Evolutionary conservation across 2,888 invertebrate genomes (phyloP).

Genomic region (Globia sparganii): DNA sequence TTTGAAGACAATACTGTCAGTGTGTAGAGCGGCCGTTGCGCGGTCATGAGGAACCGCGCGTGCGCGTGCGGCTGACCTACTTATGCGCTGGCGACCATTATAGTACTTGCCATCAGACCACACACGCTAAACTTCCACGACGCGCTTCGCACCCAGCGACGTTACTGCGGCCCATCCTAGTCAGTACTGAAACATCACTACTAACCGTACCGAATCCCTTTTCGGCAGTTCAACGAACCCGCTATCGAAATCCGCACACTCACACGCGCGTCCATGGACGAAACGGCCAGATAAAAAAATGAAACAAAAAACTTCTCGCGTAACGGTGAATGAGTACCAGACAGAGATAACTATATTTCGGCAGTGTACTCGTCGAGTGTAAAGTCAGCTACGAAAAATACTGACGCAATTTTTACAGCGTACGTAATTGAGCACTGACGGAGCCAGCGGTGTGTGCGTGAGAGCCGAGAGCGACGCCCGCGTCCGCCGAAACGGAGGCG

Average conservation of each 20-base stretch:
- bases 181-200: slow-evolving; percentile 80
- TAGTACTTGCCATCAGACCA: slow-evolving; percentile 77
- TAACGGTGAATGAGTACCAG: slow-evolving; percentile 87
- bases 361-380: slow-evolving; percentile 82
- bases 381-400: slow-evolving; percentile 90
- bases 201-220: slow-evolving; percentile 86
- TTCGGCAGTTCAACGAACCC: slow-evolving; percentile 88
- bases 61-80: slow-evolving; percentile 86
- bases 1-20: slow-evolving; percentile 66
- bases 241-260: slow-evolving; percentile 90
- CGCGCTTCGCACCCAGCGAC: slow-evolving; percentile 70
- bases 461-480: slow-evolving; percentile 90
- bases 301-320: slow-evolving; percentile 85
- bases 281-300: slow-evolving; percentile 84
- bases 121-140: slow-evolving; percentile 76
- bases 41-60: slow-evolving; percentile 82
- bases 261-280: slow-evolving; percentile 84
- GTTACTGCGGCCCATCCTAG: slow-evolving; percentile 73
- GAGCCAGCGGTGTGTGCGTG: slow-evolving; percentile 87
- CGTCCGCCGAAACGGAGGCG: slow-evolving; percentile 90
- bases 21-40: slow-evolving; percentile 69
- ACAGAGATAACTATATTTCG: slow-evolving; percentile 90
- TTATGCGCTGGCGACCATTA: slow-evolving; percentile 80
- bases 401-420: slow-evolving; percentile 90
- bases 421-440: slow-evolving; percentile 88